Evolutionary conservation across 2,797 vertebrate species (phyloP).

Genomic region (Xenopus petersii): DNA sequence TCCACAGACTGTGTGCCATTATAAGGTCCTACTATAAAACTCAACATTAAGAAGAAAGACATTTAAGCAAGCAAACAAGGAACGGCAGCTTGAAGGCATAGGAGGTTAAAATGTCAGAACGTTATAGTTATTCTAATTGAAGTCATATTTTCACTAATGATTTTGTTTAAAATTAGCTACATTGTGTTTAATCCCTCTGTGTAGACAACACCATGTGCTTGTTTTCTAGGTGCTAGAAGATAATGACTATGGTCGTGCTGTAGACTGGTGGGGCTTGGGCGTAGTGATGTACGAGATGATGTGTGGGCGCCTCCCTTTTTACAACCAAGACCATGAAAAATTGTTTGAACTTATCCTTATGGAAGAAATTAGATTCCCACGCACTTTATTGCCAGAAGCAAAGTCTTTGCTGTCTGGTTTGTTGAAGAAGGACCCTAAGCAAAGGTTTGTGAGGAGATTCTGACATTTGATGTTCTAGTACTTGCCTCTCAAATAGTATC

Average conservation of each 20-base stretch:
- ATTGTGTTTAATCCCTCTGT: too few relatives aligned
- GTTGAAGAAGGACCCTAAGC: constrained; percentile 91
- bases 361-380: constrained; percentile 95
- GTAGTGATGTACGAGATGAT: constrained; percentile 99
- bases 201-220: neutral
- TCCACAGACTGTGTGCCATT: too few relatives aligned
- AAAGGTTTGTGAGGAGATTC: constrained; percentile 67
- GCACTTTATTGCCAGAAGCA: constrained; percentile 85
- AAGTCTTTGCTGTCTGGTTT: constrained; percentile 90
- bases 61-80: too few relatives aligned
- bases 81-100: too few relatives aligned
- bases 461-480: too few relatives aligned
- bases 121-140: too few relatives aligned
- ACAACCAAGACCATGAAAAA: constrained; percentile 97
- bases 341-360: constrained; percentile 95
- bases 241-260: constrained; percentile 91
- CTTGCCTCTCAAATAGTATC: too few relatives aligned
- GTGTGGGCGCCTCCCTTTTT: constrained; percentile 93
- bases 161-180: too few relatives aligned
- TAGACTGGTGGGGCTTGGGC: constrained; percentile 97
- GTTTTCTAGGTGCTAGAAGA: constrained; percentile 88
- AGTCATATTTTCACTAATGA: too few relatives aligned
- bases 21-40: too few relatives aligned
- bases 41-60: too few relatives aligned
- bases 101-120: too few relatives aligned